Evolutionary conservation across 2,888 invertebrate genomes (phyloP).

Genomic region (Esperia sulphurella): DNA sequence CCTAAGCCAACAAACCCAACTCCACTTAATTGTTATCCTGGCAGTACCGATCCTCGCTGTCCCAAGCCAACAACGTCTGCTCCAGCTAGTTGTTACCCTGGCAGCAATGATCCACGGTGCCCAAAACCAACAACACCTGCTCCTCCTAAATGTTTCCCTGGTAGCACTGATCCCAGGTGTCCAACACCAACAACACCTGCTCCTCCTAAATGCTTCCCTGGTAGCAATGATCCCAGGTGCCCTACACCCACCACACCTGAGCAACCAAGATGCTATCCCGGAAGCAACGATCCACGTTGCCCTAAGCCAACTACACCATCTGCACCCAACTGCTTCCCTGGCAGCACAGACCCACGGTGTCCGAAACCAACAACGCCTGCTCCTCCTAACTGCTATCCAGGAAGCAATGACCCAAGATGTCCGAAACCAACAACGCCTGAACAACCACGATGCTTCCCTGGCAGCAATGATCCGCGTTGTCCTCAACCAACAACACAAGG

Average conservation of each 20-base stretch:
- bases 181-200: conserved; percentile 22
- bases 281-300: conserved; percentile 32
- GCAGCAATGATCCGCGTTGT: conserved; percentile 29
- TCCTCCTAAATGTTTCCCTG: conserved; percentile 21
- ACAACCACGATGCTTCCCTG: conserved; percentile 28
- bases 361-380: conserved; percentile 25
- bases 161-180: conserved; percentile 31
- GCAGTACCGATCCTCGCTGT: conserved; percentile 29
- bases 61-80: conserved; percentile 23
- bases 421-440: conserved; percentile 24
- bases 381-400: conserved; percentile 26
- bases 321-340: conserved; percentile 37
- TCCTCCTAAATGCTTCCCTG: conserved; percentile 29
- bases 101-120: conserved; percentile 37
- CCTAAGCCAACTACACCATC: conserved; percentile 18
- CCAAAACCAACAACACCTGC: conserved; percentile 26
- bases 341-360: conserved; percentile 44
- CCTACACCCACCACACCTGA: conserved; percentile 28
- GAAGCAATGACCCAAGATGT: conserved; percentile 22
- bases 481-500: conserved; percentile 15
- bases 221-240: conserved; percentile 30
- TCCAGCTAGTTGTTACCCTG: conserved; percentile 30
- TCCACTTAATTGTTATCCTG: conserved; percentile 38
- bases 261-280: conserved; percentile 16
- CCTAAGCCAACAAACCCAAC: conserved; percentile 22